A percentile compares a stretch with the other conserved stretches of the same genome.
Conservation (phyloP, 2,888 invertebrate genomes). For the Augochlorella aurata region DNA sequence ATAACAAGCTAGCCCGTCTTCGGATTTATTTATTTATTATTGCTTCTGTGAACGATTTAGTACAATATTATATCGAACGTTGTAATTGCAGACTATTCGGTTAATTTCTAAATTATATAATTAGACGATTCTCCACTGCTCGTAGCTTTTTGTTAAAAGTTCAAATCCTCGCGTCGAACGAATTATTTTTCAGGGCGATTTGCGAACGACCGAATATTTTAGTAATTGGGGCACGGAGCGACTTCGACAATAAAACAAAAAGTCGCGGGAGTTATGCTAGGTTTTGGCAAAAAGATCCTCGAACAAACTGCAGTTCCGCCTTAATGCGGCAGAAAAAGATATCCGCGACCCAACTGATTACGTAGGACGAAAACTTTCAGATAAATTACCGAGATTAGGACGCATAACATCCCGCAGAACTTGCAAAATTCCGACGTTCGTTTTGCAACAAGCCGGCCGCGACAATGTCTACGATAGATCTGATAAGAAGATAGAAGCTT, state of each 20-base stretch:
- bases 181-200: background rate
- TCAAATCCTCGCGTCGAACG: too few relatives aligned
- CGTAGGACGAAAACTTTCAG: constrained; percentile 26
- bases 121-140: too few relatives aligned
- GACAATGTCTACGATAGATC: constrained; percentile 22
- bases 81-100: too few relatives aligned
- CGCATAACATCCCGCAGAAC: constrained; percentile 35
- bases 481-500: constrained; percentile 48
- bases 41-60: too few relatives aligned
- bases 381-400: constrained; percentile 42
- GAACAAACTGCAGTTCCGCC: constrained; percentile 13
- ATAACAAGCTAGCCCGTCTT: too few relatives aligned
- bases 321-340: constrained; percentile 18
- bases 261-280: constrained; percentile 19
- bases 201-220: background rate
- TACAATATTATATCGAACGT: too few relatives aligned
- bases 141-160: too few relatives aligned
- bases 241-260: background rate
- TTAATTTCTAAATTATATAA: too few relatives aligned
- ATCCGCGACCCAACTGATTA: constrained; percentile 24
- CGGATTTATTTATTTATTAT: too few relatives aligned
- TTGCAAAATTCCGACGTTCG: constrained; percentile 23
- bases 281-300: constrained; percentile 13
- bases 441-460: constrained; percentile 26
- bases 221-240: background rate